These are phyloP conservation scores for Lates japonicus DNA, from an alignment of 2,797 vertebrate genomes.

Conservation along the genomic window DNA sequence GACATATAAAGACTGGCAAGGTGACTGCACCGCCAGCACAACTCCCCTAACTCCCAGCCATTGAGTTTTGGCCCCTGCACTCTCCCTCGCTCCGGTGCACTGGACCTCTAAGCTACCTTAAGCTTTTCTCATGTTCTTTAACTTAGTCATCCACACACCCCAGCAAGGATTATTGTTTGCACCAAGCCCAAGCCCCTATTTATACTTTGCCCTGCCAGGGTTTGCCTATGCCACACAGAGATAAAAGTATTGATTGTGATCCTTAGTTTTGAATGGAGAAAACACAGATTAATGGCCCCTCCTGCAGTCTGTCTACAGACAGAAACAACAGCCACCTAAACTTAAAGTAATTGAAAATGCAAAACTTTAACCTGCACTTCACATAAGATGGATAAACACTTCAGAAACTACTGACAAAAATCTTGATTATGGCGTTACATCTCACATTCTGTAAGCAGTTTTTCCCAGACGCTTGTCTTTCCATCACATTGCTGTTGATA, in stretches of 20 bases:
- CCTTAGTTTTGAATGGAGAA: constrained; percentile 38
- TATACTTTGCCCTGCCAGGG: background rate
- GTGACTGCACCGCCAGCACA: constrained; percentile 50
- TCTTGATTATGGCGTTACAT: background rate
- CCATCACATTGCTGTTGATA: constrained; percentile 29
- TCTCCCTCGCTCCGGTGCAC: background rate
- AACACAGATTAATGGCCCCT: constrained; percentile 71
- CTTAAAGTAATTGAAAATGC: background rate
- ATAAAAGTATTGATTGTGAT: constrained; percentile 63
- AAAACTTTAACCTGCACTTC: constrained; percentile 14
- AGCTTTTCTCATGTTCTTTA: background rate
- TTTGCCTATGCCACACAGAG: constrained; percentile 22
- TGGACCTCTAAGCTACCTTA: background rate
- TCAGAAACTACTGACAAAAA: constrained; percentile 4
- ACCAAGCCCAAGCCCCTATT: background rate
- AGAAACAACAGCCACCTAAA: constrained; percentile 31
- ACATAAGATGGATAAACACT: constrained; percentile 5
- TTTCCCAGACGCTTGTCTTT: constrained; percentile 11
- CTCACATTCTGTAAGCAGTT: constrained; percentile 12
- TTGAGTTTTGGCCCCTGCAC: background rate
- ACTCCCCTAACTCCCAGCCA: background rate
- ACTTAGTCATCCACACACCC: background rate
- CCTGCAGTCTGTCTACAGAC: constrained; percentile 18
- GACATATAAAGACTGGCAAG: constrained; percentile 49
- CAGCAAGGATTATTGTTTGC: background rate